Conservation (phyloP, 2,797 vertebrate species). For the Yasuhikotakia modesta region DNA sequence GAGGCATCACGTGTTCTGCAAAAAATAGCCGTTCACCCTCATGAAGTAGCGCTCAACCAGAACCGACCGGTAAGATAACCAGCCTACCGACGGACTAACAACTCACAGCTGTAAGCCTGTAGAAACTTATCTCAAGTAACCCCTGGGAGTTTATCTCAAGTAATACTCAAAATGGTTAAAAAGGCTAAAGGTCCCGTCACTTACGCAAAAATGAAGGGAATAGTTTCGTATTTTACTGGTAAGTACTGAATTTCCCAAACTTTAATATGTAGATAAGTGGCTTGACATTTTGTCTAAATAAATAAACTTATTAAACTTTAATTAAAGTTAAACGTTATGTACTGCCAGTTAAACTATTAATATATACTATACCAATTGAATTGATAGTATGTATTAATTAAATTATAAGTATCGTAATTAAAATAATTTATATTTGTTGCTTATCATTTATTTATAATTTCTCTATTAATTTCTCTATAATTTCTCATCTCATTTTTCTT, state of each 20-base stretch:
- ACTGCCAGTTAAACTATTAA: neutral
- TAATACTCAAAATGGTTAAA: slow-evolving; percentile 58
- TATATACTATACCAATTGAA: neutral
- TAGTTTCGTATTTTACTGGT: slow-evolving; percentile 77
- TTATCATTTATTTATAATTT: neutral
- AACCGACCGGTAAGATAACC: slow-evolving; percentile 36
- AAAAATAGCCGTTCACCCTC: slow-evolving; percentile 51
- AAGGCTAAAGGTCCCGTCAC: slow-evolving; percentile 62
- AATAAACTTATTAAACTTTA: no score
- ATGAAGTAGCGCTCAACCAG: slow-evolving; percentile 40
- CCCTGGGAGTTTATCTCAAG: no score
- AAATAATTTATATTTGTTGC: no score
- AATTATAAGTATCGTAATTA: no score
- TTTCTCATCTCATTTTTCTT: slow-evolving; percentile 39
- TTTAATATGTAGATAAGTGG: neutral
- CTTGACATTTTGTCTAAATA: neutral
- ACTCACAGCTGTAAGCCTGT: neutral
- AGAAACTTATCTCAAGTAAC: no score
- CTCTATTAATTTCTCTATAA: neutral
- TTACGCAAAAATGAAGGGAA: slow-evolving; percentile 74
- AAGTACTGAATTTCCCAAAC: slow-evolving; percentile 20
- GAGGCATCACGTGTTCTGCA: slow-evolving; percentile 54
- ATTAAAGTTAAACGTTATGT: neutral
- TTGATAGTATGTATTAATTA: neutral
- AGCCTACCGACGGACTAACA: slow-evolving; percentile 15